A percentile compares a stretch with the other conserved stretches of the same genome.
phyloP scores from a whole-genome alignment of 2,113 vertebrate genomes.

The Onychorhynchus coronatus region DNA sequence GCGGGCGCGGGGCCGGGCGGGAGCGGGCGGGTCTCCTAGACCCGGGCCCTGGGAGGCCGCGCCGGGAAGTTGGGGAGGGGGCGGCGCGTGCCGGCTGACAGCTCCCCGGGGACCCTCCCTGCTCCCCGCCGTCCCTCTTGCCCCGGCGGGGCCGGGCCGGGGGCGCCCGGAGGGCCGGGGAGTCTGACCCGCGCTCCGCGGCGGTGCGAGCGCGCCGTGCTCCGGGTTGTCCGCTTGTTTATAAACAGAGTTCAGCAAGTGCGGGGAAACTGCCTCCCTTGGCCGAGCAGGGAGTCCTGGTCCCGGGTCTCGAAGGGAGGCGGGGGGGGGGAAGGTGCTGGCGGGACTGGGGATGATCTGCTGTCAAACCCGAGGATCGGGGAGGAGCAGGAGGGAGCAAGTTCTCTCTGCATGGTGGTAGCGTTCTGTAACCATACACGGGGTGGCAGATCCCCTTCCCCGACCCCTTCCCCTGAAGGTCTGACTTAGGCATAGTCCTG shows the following conservation, averaged over 20 bases:
- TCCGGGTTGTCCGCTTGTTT: too few species aligned
- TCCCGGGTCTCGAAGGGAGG: neutral
- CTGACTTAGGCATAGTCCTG: fast-evolving
- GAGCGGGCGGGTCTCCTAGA: too few species aligned
- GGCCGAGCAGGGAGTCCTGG: neutral
- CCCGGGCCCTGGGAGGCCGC: too few species aligned
- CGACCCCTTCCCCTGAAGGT: neutral
- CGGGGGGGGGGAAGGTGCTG: neutral
- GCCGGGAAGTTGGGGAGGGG: too few species aligned
- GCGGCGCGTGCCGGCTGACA: too few species aligned
- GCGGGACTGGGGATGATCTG: fast-evolving
- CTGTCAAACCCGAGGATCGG: neutral
- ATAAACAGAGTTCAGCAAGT: neutral
- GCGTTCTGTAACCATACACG: neutral
- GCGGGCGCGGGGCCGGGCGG: too few species aligned
- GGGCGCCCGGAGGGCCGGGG: too few species aligned
- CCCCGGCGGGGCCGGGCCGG: too few species aligned
- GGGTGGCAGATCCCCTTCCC: neutral
- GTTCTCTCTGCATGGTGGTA: fast-evolving
- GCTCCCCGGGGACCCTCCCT: too few species aligned
- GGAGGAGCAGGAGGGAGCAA: neutral
- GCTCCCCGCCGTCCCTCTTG: too few species aligned
- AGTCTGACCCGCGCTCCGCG: too few species aligned
- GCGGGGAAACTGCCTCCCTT: neutral
- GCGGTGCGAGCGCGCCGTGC: too few species aligned